Evolutionary conservation across 92 coral and sea anemone species (phyloP), one percentile per base, ranked within the genome.

Genomic region (Parazoanthus swiftii): DNA sequence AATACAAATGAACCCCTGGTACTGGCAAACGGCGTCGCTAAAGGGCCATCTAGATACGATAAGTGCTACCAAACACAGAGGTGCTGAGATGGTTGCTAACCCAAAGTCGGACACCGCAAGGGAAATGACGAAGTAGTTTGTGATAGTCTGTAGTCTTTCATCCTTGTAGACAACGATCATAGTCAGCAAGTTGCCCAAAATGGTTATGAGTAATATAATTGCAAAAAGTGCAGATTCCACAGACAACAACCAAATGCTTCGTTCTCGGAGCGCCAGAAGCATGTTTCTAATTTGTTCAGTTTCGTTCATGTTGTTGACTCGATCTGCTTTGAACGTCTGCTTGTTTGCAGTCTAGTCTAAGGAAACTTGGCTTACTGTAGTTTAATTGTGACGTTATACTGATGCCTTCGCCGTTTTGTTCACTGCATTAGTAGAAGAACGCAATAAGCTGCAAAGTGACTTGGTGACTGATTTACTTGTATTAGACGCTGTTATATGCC

Each of bases 21-120:
- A 89, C 81, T 91, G 94, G 54, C 94, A 91, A 5, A 89, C 81
- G 6, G 81, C 81, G 67, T 90, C 92, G 36, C 90, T 66, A 46
- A 92, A 92, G n/a, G 92, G 94, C 92, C 92, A 92, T 25, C 79
- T 36, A 0, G 92, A 87, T 21, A 78, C n/a, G 8, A 44, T 82
- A 3, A 90, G 80, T 4, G 72, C 85, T 3, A 92, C 42, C 38
- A 90, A 67, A 2, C 86, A 67, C 11, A 92, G 25, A 66, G 92
- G 94, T 23, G 76, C 58, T 25, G 89, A 80, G 14, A 90, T 25
- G 6, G 50, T 42, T 26, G 85, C 94, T 80, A 92, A 68, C 15
- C 87, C 88, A 18, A 92, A 29, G 85, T 92, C 94, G 48, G 93
- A 80, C 6, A 90, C 15, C 15, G 93, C 93, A 51, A 92, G 77